Percentiles rank a stretch among this genome's conserved stretches.
phyloP scores from a whole-genome alignment of 2,888 invertebrate genomes.

The Sericinus montela region DNA sequence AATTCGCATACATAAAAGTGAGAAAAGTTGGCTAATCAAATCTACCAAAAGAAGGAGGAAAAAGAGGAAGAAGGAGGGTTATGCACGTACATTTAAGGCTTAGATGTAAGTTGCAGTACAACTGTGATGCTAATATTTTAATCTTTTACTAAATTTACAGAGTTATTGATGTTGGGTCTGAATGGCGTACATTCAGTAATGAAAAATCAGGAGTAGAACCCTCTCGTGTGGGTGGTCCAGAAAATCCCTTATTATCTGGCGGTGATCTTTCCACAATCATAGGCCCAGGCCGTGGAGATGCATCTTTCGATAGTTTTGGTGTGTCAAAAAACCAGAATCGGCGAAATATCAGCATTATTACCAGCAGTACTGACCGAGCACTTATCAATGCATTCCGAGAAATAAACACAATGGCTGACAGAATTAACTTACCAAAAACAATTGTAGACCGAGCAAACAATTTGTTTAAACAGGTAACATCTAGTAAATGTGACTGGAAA shows the following conservation, averaged over 20 bases:
- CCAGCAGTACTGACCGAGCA: constrained; percentile 96
- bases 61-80: too few species aligned
- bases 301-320: constrained; percentile 93
- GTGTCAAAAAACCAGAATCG: constrained; percentile 87
- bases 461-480: constrained; percentile 93
- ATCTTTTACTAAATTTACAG: constrained; percentile 80
- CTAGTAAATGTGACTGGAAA: too few species aligned
- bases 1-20: too few species aligned
- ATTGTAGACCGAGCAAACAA: constrained; percentile 98
- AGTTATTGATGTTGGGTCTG: constrained; percentile 99
- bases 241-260: constrained; percentile 97
- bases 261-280: constrained; percentile 98
- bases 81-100: too few species aligned
- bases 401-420: constrained; percentile 98
- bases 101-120: too few species aligned
- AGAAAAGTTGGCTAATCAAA: too few species aligned
- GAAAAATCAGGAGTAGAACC: constrained; percentile 98
- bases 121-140: too few species aligned
- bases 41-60: too few species aligned
- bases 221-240: constrained; percentile 99
- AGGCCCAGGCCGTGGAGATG: constrained; percentile 85
- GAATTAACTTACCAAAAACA: constrained; percentile 97
- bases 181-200: constrained; percentile 99
- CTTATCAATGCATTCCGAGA: constrained; percentile 97
- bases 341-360: constrained; percentile 90